Evolutionary conservation across 2,797 vertebrate species (phyloP).

Genomic region (Phrynocephalus forsythii): DNA sequence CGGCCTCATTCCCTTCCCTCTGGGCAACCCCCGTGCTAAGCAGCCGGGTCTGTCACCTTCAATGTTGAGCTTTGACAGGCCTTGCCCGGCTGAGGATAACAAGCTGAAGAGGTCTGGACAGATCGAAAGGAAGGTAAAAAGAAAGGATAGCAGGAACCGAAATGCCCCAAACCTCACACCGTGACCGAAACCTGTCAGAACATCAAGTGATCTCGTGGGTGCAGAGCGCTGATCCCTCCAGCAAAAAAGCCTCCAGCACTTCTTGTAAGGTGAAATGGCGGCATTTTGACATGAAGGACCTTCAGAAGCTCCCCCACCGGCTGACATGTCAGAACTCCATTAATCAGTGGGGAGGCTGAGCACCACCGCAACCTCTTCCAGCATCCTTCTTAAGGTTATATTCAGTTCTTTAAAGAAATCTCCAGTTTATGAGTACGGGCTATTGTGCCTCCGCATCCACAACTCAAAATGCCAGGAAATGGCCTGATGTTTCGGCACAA

Average conservation of each 20-base stretch:
- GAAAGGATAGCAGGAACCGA: background rate
- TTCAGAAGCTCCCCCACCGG: background rate
- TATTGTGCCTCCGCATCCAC: too few species aligned
- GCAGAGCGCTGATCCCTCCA: background rate
- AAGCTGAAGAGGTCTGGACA: slow-evolving; percentile 21
- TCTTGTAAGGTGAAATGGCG: background rate
- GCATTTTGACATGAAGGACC: accelerated
- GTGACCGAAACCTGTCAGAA: background rate
- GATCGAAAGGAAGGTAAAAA: background rate
- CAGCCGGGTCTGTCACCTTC: background rate
- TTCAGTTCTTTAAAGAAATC: too few species aligned
- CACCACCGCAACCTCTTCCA: too few species aligned
- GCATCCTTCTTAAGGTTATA: too few species aligned
- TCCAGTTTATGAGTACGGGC: too few species aligned
- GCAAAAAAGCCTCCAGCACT: background rate
- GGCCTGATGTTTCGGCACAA: too few species aligned
- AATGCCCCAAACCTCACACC: too few species aligned
- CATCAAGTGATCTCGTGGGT: accelerated
- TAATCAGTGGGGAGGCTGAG: background rate
- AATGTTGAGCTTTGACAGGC: background rate
- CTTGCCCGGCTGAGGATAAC: background rate
- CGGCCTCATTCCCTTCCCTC: too few species aligned
- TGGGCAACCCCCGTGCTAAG: too few species aligned
- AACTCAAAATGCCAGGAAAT: too few species aligned
- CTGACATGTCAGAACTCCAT: background rate